Evolutionary conservation across 2,113 vertebrate genomes (phyloP), one percentile per base, ranked within the genome.

Genomic region (Tyrannus savana): DNA sequence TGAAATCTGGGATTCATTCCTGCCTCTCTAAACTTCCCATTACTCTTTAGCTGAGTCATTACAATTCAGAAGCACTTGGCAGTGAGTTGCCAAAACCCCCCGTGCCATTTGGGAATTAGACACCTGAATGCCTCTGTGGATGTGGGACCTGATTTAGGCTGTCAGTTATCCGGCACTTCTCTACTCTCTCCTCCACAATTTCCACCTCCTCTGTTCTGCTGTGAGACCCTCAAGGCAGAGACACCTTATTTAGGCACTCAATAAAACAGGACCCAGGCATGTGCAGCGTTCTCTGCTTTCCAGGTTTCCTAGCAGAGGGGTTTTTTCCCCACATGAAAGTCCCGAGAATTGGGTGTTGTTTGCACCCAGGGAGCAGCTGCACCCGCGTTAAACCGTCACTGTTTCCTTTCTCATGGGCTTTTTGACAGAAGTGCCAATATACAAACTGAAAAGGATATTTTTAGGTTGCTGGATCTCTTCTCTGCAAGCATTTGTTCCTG

Each of bases 301-400:
- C 50, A 53, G 22, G 13, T 23, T 60, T 73, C 46, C 64, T 30
- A 46, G 22, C 1, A 28, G 7, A n/a, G 53, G 12, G 12, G 6
- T 9, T 50, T 35, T 66, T 68, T 62, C 27, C 6, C 46, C 63
- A 24, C 0, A 2, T 50, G 35, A 33, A 67, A 80, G 10, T 23
- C 58, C 23, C n/a, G 35, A 71, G 60, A 58, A 59, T 1, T 14
- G 39, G 25, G 35, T 42, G 33, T 3, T 30, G 64, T 11, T 49
- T 73, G 76, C 84, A 58, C 84, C 62, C 90, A 80, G 72, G 81
- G 95, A 89, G 44, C 39, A 78, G 73, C 93, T 91, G 87, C 62
- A 10, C 25, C 41, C 10, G 19, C 7, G 0, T 84, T 21, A 37
- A 69, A 42, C 14, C 0, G 4, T 56, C 15, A 2, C 58, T 19